Base-by-base conservation (phyloP, 2,888 invertebrate genomes). In the Epistrophella euchroma region DNA sequence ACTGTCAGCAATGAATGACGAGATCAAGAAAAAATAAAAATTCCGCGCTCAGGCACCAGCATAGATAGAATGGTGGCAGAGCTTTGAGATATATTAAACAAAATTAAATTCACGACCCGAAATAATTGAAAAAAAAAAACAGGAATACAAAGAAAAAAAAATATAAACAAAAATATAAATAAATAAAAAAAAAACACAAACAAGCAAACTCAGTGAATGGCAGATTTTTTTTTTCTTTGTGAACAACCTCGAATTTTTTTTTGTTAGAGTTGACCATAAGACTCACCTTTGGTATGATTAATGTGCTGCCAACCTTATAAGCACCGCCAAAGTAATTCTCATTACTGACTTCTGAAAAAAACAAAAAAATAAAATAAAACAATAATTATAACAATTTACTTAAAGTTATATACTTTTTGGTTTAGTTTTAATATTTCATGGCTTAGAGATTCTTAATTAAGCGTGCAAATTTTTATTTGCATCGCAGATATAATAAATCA, bases 281-380 rank as follows among this genome's bases (percentile, higher is more conserved):
- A 86, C 89, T 89, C 88, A 90, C 89, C 89, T 90, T 88, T 88
- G 89, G 89, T 88, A 89, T 89, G 72, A 89, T 88, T 88, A 90
- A 88, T 88, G 89, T 89, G 85, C 89, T 89, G 86, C 89, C 89
- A 83, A 89, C 88, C 88, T 90, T 89, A 88, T 89, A 89, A 81
- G 89, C 81, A 74, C 89, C 88, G 78, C 89, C 88, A 88, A 90
- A 89, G 89, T 89, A 89, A 89, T 89, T 88, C 75, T 90, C 89
- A 89, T 90, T 90, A 89, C 88, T 88, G 73, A 88, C 89, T 88
- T 90, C 89, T 89, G 89, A 70, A 88, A 88, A 66, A 19, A 78
- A n/a, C n/a, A n/a, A 80, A 64, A 72, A 83, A 58, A 82, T 43
- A 72, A 85, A 77, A 77, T 72, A 71, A 62, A 66, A 52, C 11